Evolutionary conservation across 2,113 vertebrate genomes (phyloP).

Genomic region (Manacus vitellinus): DNA sequence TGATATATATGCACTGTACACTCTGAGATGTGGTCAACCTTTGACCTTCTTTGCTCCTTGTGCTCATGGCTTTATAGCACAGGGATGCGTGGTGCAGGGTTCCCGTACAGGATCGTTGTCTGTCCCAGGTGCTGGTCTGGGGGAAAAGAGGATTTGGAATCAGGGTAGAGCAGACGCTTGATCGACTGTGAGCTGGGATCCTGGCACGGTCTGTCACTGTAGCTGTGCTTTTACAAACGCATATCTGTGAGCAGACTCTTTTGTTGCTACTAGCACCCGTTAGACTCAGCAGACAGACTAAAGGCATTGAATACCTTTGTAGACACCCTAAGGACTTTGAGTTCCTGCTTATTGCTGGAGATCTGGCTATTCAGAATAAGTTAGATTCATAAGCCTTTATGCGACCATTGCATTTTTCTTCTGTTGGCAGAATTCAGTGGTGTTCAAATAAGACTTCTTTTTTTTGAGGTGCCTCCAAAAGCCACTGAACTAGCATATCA

Average conservation of each 20-base stretch:
- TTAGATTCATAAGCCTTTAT: neutral
- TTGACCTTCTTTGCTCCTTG: neutral
- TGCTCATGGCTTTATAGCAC: neutral
- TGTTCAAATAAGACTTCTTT: neutral
- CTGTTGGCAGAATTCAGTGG: neutral
- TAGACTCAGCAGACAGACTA: neutral
- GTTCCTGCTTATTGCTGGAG: neutral
- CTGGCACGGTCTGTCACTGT: rapidly evolving
- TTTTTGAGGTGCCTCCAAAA: neutral
- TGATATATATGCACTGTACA: neutral
- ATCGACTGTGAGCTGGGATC: neutral
- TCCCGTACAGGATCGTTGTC: neutral
- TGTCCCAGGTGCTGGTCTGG: neutral
- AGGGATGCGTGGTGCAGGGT: rapidly evolving
- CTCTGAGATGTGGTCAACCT: neutral
- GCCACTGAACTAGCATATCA: neutral
- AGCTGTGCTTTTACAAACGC: neutral
- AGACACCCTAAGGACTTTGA: neutral
- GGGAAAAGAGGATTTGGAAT: neutral
- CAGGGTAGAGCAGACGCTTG: neutral
- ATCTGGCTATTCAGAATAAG: neutral
- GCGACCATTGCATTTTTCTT: neutral
- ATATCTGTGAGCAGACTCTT: neutral
- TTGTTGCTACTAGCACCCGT: neutral
- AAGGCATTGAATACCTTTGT: neutral